A percentile compares a stretch with the other conserved stretches of the same genome.
phyloP scores from a whole-genome alignment of 1,140 invertebrate genomes.

The Melanaphis sacchari region DNA sequence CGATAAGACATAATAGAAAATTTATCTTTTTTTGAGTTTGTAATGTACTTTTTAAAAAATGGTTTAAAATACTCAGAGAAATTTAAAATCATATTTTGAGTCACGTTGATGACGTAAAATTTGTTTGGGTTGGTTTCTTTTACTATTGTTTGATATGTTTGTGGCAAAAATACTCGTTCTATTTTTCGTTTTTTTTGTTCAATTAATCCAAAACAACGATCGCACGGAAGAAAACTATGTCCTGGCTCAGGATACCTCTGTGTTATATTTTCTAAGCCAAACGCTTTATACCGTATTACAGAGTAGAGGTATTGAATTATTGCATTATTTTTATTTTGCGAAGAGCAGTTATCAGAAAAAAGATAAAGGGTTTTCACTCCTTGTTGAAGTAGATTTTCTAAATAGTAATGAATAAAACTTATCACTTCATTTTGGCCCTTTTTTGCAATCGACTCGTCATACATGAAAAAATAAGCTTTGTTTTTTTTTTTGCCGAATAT shows the following conservation, averaged over 20 bases:
- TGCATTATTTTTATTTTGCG: neutral
- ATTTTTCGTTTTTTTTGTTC: neutral
- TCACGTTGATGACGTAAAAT: neutral
- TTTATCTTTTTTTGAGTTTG: neutral
- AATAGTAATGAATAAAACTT: neutral
- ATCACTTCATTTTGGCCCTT: neutral
- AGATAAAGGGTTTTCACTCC: neutral
- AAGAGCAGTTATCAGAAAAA: neutral
- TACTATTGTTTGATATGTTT: neutral
- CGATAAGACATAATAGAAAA: neutral
- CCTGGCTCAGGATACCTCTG: neutral
- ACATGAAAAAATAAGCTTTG: slow-evolving; percentile 23
- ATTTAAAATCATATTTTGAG: neutral
- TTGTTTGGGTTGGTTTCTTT: neutral
- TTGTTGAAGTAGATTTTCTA: neutral
- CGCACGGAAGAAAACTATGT: neutral
- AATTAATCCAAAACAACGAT: neutral
- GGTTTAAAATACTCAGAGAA: neutral
- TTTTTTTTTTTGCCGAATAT: slow-evolving; percentile 1
- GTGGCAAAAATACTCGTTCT: neutral
- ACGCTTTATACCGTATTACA: neutral
- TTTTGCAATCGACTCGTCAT: neutral
- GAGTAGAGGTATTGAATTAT: neutral
- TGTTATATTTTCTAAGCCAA: neutral
- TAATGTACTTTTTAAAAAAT: neutral